Evolutionary conservation across 2,797 vertebrate genomes (phyloP).

Genomic region (Paguma larvata): DNA sequence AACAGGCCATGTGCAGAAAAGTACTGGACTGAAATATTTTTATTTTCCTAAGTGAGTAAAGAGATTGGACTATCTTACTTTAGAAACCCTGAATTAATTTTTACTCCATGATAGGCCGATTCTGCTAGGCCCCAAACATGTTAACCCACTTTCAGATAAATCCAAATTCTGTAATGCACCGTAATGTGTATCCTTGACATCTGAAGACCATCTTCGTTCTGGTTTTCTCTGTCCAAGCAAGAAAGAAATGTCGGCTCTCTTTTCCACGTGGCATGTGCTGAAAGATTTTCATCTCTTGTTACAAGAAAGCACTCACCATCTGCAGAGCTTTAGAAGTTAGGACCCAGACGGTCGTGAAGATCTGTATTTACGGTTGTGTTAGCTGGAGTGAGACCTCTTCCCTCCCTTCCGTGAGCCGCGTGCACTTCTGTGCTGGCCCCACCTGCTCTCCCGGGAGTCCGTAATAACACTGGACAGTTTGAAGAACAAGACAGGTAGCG

Average conservation of each 20-base stretch:
- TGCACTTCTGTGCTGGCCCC: not conserved
- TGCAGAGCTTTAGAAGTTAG: conserved; percentile 23
- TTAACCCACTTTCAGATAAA: conserved; percentile 15
- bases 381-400: not conserved
- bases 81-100: conserved; percentile 27
- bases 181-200: not conserved
- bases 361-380: conserved; percentile 19
- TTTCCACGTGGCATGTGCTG: not conserved
- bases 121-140: conserved; percentile 38
- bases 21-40: conserved; percentile 2
- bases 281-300: conserved; percentile 29
- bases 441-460: not conserved
- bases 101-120: not conserved
- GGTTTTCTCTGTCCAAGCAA: not conserved
- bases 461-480: not conserved
- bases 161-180: conserved; percentile 25
- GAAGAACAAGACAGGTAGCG: not conserved
- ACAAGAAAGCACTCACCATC: not conserved
- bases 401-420: not conserved
- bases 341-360: not conserved
- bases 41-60: conserved; percentile 57
- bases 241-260: not conserved
- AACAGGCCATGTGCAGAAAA: conserved; percentile 50
- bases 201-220: not conserved
- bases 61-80: conserved; percentile 45